Evolutionary conservation across 2,797 vertebrate genomes (phyloP).

Genomic region (Coluber constrictor): DNA sequence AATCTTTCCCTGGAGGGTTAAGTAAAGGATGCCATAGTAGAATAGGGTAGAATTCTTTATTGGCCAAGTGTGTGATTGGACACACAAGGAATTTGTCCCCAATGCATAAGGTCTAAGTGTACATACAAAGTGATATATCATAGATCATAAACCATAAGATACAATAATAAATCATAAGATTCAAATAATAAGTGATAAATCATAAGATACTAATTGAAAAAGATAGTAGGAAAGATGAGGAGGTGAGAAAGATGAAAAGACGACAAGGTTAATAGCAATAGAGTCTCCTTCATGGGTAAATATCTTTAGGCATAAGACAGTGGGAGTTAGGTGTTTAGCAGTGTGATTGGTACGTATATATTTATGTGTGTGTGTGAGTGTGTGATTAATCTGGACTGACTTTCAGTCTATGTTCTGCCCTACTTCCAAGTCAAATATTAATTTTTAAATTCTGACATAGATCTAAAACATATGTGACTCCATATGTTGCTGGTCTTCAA

Average conservation of each 20-base stretch:
- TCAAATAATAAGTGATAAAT: background rate
- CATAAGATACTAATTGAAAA: background rate
- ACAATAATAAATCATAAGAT: background rate
- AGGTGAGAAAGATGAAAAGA: background rate
- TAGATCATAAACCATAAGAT: background rate
- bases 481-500: background rate
- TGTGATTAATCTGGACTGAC: background rate
- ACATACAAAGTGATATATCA: background rate
- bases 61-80: background rate
- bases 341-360: background rate
- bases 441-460: background rate
- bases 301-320: background rate
- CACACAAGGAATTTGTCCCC: background rate
- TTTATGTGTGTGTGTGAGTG: background rate
- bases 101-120: background rate
- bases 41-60: background rate
- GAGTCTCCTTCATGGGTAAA: background rate
- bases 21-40: no score
- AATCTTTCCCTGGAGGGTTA: no score
- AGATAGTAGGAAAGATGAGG: background rate
- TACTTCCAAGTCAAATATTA: background rate
- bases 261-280: background rate
- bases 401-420: background rate
- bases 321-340: no score
- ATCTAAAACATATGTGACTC: background rate